These are phyloP conservation scores for Ivindomyrus marchei DNA, from an alignment of 2,113 vertebrate genomes.

Conservation along the genomic window DNA sequence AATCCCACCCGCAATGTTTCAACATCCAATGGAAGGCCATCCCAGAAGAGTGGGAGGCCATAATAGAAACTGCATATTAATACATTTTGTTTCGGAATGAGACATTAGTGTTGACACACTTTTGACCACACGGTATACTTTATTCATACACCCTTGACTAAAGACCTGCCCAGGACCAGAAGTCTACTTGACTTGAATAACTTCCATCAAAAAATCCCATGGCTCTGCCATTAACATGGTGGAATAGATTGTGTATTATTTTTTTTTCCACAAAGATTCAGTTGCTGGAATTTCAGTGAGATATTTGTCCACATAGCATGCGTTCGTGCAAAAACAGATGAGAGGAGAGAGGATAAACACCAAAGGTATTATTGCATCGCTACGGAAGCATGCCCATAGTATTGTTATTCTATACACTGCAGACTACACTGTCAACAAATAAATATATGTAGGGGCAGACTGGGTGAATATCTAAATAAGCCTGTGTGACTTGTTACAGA, in stretches of 20 bases:
- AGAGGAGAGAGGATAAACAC: slow-evolving; percentile 30
- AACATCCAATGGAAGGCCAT: neutral
- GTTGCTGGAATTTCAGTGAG: slow-evolving; percentile 10
- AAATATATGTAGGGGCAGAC: slow-evolving; percentile 46
- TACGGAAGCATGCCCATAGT: slow-evolving; percentile 54
- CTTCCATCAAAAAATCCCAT: neutral
- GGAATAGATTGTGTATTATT: neutral
- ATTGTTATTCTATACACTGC: slow-evolving; percentile 46
- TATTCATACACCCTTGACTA: neutral
- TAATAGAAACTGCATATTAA: neutral
- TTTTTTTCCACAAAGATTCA: neutral
- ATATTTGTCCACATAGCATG: slow-evolving; percentile 7
- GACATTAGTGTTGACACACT: neutral
- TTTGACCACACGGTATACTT: neutral
- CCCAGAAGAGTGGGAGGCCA: neutral
- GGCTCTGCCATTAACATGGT: neutral
- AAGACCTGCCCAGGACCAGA: neutral
- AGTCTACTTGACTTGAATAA: neutral
- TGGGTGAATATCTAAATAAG: slow-evolving; percentile 62
- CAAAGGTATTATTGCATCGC: slow-evolving; percentile 51
- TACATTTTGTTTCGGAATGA: neutral
- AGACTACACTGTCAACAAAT: slow-evolving; percentile 36
- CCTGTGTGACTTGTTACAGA: slow-evolving; percentile 49
- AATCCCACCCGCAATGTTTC: neutral
- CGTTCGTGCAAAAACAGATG: slow-evolving; percentile 28